A percentile compares a stretch with the other conserved stretches of the same genome.
phyloP scores from a whole-genome alignment of 2,113 vertebrate species.

The Oryctolagus cuniculus region mOryCun1.1 NC_091436.1:102149501-102150000 shows the following conservation, averaged over 20 bases:
- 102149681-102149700: not conserved
- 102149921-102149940: slow-evolving; percentile 65
- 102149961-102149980: slow-evolving; percentile 64
- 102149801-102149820: not conserved
- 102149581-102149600: not conserved
- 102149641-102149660: not conserved
- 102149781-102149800: slow-evolving; percentile 36
- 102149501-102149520: not conserved
- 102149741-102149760: not conserved
- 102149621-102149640: not conserved
- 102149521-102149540: not conserved
- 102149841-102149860: slow-evolving; percentile 64
- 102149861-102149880: slow-evolving; percentile 65
- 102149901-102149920: slow-evolving; percentile 79
- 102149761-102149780: slow-evolving; percentile 1
- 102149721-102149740: slow-evolving; percentile 23
- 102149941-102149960: slow-evolving; percentile 58
- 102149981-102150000: slow-evolving; percentile 57
- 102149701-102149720: not conserved
- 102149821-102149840: slow-evolving; percentile 38
- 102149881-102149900: slow-evolving; percentile 75
- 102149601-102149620: not conserved
- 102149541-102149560: no score
- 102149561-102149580: no score
- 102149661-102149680: not conserved